Evolutionary conservation across 2,113 vertebrate species (phyloP).

Genomic region (Buteo buteo): DNA sequence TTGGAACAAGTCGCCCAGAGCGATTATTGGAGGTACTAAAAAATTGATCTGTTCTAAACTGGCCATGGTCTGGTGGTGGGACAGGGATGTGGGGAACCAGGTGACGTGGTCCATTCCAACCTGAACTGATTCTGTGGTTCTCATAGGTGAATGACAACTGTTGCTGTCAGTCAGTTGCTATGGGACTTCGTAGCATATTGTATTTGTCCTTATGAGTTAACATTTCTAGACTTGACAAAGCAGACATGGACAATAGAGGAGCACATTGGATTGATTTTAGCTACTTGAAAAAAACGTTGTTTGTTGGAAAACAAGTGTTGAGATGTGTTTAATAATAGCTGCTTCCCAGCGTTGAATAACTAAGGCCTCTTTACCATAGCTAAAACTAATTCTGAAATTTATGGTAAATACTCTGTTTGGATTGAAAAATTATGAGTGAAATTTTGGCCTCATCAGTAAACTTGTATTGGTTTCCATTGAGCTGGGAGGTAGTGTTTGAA

Average conservation of each 20-base stretch:
- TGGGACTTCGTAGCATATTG: neutral
- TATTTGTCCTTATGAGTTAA: neutral
- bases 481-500: neutral
- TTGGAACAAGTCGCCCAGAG: neutral
- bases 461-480: neutral
- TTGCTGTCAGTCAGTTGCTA: neutral
- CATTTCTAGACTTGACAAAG: neutral
- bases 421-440: neutral
- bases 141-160: neutral
- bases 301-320: neutral
- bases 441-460: neutral
- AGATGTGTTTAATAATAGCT: neutral
- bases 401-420: neutral
- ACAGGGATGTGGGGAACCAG: neutral
- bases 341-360: neutral
- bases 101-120: neutral
- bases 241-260: accelerated
- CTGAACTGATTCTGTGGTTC: neutral
- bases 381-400: neutral
- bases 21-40: neutral
- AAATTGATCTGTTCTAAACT: neutral
- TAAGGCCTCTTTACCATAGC: neutral
- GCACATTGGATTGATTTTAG: neutral
- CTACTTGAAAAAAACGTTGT: too few relatives aligned
- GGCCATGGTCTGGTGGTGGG: neutral